Evolutionary conservation across 2,113 vertebrate genomes (phyloP).

Genomic region (Nicator chloris): DNA sequence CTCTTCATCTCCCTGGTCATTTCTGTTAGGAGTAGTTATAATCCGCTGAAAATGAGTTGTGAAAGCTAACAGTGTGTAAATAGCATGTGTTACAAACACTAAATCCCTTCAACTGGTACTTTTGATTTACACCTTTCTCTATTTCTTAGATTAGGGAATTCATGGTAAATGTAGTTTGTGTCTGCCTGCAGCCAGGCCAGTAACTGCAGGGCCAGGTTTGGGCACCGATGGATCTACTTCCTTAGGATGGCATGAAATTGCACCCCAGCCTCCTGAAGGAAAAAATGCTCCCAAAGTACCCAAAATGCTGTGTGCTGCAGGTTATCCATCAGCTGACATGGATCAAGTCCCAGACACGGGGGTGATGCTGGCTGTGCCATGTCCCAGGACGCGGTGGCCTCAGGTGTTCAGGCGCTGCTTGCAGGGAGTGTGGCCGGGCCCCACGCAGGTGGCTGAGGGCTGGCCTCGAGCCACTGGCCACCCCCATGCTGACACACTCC

Average conservation of each 20-base stretch:
- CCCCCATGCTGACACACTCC: accelerated
- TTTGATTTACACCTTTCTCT: not conserved
- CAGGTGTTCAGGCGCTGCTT: accelerated
- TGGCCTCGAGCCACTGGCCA: not conserved
- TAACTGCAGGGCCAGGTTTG: not conserved
- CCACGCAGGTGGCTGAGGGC: accelerated
- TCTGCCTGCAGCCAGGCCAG: not conserved
- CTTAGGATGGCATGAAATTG: not conserved
- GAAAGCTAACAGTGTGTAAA: constrained; percentile 26
- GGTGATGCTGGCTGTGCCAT: not conserved
- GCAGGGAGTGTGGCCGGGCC: not conserved
- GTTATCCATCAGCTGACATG: accelerated
- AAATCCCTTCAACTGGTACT: not conserved
- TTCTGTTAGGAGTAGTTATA: constrained; percentile 27
- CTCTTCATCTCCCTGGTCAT: not conserved
- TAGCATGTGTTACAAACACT: not conserved
- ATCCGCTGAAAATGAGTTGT: constrained; percentile 11
- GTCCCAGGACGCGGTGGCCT: not conserved
- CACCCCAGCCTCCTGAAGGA: not conserved
- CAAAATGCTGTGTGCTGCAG: not conserved
- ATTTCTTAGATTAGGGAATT: not conserved
- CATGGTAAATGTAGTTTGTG: not conserved
- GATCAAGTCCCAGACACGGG: not conserved
- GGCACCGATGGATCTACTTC: not conserved
- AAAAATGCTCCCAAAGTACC: not conserved